Evolutionary conservation across 2,797 vertebrate genomes (phyloP).

Genomic region (Gambelia wislizenii): DNA sequence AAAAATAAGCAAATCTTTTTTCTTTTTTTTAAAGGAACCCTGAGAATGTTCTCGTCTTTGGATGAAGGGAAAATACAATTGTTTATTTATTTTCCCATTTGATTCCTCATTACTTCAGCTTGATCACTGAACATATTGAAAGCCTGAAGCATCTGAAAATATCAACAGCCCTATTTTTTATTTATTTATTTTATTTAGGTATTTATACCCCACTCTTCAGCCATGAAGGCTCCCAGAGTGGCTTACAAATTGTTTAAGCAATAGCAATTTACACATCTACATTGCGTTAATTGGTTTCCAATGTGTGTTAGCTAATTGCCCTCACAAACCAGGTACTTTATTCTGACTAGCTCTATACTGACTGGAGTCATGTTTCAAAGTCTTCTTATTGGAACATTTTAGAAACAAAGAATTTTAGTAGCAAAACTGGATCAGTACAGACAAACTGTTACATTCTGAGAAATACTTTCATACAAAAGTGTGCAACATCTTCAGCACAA

Average conservation of each 20-base stretch:
- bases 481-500: neutral
- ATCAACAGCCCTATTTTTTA: too few species aligned
- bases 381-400: neutral
- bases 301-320: too few species aligned
- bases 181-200: too few species aligned
- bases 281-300: too few species aligned
- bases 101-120: constrained; percentile 16
- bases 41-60: neutral
- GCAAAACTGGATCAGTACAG: neutral
- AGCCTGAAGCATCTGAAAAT: constrained; percentile 26
- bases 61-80: constrained; percentile 30
- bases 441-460: neutral
- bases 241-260: too few species aligned
- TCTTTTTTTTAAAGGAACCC: neutral
- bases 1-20: neutral
- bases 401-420: neutral
- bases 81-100: constrained; percentile 35
- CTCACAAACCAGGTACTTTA: too few species aligned
- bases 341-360: too few species aligned
- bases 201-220: too few species aligned
- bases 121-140: constrained; percentile 39
- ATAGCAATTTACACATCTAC: too few species aligned
- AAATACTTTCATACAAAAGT: neutral
- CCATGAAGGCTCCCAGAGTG: too few species aligned
- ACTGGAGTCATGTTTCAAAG: constrained; percentile 19